phyloP scores from a whole-genome alignment of 2,888 invertebrate genomes.

The Pardosa pseudoannulata region DNA sequence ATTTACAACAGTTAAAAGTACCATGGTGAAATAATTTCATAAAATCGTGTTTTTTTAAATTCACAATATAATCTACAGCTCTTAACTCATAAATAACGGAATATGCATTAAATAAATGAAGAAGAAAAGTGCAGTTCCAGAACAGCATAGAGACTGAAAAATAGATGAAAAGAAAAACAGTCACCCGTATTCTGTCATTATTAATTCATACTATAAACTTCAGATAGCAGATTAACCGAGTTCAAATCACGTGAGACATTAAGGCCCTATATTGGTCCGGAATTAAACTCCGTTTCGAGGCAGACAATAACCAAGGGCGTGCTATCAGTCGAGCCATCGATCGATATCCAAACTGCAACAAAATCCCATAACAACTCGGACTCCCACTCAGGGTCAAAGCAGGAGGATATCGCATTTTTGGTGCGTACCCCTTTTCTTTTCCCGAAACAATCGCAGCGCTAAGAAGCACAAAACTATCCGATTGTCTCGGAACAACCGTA shows the following conservation, averaged over 20 bases:
- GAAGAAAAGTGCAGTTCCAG: too few species aligned
- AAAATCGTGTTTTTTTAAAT: too few species aligned
- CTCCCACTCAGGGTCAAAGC: neutral
- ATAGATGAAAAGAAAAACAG: too few species aligned
- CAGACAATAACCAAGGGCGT: neutral
- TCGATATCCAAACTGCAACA: constrained; percentile 2
- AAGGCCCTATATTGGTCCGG: neutral
- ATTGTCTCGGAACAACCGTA: constrained; percentile 9
- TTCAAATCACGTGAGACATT: neutral
- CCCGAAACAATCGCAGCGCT: neutral
- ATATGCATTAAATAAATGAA: too few species aligned
- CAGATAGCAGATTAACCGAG: neutral
- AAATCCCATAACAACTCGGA: constrained; percentile 5
- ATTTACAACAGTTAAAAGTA: too few species aligned
- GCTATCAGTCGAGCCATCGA: neutral
- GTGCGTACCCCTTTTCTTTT: neutral
- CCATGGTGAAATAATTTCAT: too few species aligned
- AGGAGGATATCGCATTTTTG: neutral
- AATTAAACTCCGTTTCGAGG: neutral
- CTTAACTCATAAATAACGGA: too few species aligned
- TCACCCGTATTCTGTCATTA: too few species aligned
- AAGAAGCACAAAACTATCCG: neutral
- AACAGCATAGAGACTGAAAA: too few species aligned
- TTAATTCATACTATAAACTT: too few species aligned
- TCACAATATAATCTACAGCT: too few species aligned